Conservation (phyloP, 2,113 vertebrate species). For the Smithornis capensis region DNA sequence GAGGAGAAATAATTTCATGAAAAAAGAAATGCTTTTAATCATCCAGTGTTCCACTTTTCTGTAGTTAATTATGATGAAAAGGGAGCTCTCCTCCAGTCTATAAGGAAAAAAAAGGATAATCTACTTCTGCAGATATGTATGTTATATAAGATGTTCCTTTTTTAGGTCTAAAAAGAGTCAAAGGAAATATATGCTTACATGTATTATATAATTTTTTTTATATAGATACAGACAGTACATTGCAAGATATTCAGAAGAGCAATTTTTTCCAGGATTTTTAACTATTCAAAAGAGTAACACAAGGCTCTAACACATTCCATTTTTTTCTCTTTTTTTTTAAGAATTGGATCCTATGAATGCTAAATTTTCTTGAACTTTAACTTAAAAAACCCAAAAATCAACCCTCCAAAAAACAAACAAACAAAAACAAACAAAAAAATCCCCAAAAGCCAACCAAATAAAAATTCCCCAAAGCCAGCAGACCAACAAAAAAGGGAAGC, state of each 20-base stretch:
- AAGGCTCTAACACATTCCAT: fast-evolving
- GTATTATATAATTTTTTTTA: not conserved
- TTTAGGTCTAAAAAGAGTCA: slow-evolving; percentile 8
- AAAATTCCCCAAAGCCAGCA: not conserved
- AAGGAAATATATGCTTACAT: not conserved
- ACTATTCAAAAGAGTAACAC: not conserved
- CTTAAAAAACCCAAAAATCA: not conserved
- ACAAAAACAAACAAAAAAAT: not conserved
- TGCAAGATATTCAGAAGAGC: not conserved
- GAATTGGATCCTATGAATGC: not conserved
- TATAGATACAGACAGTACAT: not conserved
- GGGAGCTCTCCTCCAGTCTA: not conserved
- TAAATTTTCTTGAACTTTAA: not conserved
- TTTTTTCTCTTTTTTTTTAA: not conserved
- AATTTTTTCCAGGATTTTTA: not conserved
- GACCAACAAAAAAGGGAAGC: not conserved
- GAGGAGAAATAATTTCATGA: not conserved
- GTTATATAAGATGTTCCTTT: slow-evolving; percentile 18
- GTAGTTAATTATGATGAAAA: slow-evolving; percentile 38
- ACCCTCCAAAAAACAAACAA: not conserved
- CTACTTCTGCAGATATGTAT: not conserved
- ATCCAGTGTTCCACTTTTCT: slow-evolving; percentile 14
- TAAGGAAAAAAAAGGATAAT: not conserved
- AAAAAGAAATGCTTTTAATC: not conserved
- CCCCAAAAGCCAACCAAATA: not conserved